phyloP scores from a whole-genome alignment of 1,140 invertebrate genomes.

The Papilio machaon region DNA sequence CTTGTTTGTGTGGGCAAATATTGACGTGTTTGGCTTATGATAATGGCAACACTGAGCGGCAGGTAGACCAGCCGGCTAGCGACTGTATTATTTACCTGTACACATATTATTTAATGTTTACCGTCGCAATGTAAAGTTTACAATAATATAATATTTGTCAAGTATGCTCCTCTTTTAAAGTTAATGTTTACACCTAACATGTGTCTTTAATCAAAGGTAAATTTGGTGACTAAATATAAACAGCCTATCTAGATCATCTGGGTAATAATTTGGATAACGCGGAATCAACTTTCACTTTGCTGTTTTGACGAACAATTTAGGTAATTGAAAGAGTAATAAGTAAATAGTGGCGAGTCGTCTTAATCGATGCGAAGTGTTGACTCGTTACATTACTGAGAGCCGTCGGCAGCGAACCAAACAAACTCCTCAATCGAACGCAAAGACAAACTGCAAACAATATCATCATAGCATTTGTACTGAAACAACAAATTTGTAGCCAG shows the following conservation, averaged over 20 bases:
- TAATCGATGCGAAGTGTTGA: conserved; percentile 73
- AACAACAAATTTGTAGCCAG: conserved; percentile 81
- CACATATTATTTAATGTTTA: conserved; percentile 81
- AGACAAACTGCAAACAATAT: conserved; percentile 80
- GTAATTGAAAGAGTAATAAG: conserved; percentile 21
- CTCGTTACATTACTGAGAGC: conserved; percentile 54
- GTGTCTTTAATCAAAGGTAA: conserved; percentile 76
- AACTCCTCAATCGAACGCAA: conserved; percentile 78
- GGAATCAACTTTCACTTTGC: neutral
- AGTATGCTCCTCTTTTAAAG: conserved; percentile 79
- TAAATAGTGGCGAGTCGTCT: conserved; percentile 43
- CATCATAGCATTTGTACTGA: conserved; percentile 79
- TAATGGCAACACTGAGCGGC: conserved; percentile 78
- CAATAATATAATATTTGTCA: conserved; percentile 79
- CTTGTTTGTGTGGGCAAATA: conserved; percentile 80
- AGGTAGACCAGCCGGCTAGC: conserved; percentile 76
- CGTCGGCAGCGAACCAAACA: conserved; percentile 58
- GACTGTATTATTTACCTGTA: conserved; percentile 79
- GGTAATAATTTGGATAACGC: neutral
- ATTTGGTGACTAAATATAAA: conserved; percentile 71
- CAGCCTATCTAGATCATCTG: conserved; percentile 1
- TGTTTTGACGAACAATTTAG: neutral
- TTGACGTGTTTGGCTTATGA: conserved; percentile 82
- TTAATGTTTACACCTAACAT: conserved; percentile 72
- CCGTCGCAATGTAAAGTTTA: conserved; percentile 77